A percentile compares a stretch with the other conserved stretches of the same genome.
These are phyloP conservation scores for Riptortus pedestris DNA, from an alignment of 1,140 invertebrate genomes.

Conservation along the genomic window DNA sequence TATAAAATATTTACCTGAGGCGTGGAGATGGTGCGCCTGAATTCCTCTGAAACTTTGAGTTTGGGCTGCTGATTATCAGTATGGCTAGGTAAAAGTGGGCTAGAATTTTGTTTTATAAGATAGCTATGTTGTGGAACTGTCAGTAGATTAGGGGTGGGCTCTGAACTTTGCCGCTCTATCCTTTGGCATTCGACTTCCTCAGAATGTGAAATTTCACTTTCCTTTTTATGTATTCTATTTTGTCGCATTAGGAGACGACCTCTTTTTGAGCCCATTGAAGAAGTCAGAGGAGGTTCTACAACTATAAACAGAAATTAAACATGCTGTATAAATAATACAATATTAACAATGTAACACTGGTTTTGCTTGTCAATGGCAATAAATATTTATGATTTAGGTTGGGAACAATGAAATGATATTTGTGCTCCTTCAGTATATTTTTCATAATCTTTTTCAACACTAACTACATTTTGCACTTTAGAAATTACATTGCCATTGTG, in stretches of 20 bases:
- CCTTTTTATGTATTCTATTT: conserved; percentile 49
- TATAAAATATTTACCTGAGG: conserved; percentile 39
- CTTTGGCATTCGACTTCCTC: background rate
- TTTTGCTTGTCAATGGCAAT: no score
- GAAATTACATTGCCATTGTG: no score
- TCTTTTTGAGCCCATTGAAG: conserved; percentile 44
- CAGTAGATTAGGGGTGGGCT: conserved; percentile 47
- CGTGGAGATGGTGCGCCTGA: conserved; percentile 46
- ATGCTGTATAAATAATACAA: no score
- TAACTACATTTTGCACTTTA: no score
- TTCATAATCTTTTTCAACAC: no score
- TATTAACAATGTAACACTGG: no score
- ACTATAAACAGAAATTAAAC: no score
- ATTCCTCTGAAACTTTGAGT: conserved; percentile 39
- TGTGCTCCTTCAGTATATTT: no score
- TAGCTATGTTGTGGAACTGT: conserved; percentile 46
- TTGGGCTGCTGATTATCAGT: conserved; percentile 34
- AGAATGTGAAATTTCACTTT: conserved; percentile 34
- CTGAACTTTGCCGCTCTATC: conserved; percentile 49
- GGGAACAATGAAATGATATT: no score
- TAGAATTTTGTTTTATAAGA: conserved; percentile 54
- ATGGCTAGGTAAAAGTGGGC: conserved; percentile 42
- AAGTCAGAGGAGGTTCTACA: conserved; percentile 23
- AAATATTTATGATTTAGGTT: no score
- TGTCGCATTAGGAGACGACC: conserved; percentile 52